phyloP scores from a whole-genome alignment of 2,797 vertebrate species.

The Eleutherodactylus coqui region DNA sequence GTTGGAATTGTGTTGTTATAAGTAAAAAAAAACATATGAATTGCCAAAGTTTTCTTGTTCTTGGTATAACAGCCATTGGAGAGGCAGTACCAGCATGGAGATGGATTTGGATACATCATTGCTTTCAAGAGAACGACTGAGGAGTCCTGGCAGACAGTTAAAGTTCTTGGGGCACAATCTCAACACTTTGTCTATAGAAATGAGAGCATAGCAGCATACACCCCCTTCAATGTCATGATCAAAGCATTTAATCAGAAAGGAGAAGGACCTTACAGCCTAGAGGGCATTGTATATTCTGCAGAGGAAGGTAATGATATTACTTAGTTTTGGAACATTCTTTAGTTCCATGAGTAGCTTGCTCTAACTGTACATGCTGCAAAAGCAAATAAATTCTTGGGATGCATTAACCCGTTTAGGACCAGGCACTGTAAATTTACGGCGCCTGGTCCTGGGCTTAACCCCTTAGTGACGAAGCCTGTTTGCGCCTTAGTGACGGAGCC shows the following conservation, averaged over 20 bases:
- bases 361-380: too few relatives aligned
- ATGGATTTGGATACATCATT: conserved; percentile 91
- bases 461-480: too few relatives aligned
- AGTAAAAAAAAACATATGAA: not conserved
- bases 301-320: conserved; percentile 84
- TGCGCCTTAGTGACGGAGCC: too few relatives aligned
- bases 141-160: conserved; percentile 77
- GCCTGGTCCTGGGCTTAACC: too few relatives aligned
- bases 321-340: not conserved
- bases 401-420: too few relatives aligned
- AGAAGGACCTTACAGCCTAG: conserved; percentile 92
- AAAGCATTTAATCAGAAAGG: conserved; percentile 89
- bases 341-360: not conserved
- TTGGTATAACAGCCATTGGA: conserved; percentile 79
- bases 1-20: not conserved
- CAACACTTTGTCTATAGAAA: conserved; percentile 91
- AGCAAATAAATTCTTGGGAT: too few relatives aligned
- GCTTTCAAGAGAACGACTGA: conserved; percentile 83
- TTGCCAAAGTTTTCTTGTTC: not conserved
- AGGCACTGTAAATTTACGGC: too few relatives aligned
- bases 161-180: conserved; percentile 83
- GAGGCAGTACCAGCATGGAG: conserved; percentile 94
- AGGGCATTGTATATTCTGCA: conserved; percentile 86
- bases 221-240: conserved; percentile 93
- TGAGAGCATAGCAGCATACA: conserved; percentile 85